Evolutionary conservation across 1,140 invertebrate species (phyloP).

Genomic region (Lepidurus couesii): DNA sequence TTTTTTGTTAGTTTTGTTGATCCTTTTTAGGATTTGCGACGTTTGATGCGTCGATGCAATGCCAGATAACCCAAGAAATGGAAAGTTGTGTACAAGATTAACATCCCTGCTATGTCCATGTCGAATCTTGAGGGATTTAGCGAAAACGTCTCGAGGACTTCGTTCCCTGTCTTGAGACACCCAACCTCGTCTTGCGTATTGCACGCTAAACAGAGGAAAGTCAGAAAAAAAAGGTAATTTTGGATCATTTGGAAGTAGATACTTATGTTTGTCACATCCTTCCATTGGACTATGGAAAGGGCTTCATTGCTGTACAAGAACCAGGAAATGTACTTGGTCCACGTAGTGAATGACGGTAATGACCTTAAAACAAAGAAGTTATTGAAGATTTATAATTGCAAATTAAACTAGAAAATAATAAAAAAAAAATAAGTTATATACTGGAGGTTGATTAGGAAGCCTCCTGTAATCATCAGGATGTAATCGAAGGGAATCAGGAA

Average conservation of each 20-base stretch:
- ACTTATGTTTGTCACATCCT: constrained; percentile 69
- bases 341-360: constrained; percentile 68
- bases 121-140: constrained; percentile 60
- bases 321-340: constrained; percentile 87
- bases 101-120: constrained; percentile 58
- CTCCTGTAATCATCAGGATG: constrained; percentile 78
- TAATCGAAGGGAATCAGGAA: constrained; percentile 83
- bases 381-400: too few relatives aligned
- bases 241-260: constrained; percentile 43
- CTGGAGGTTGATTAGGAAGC: constrained; percentile 74
- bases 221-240: constrained; percentile 36
- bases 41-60: constrained; percentile 44
- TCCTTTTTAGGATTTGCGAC: not conserved
- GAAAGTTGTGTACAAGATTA: constrained; percentile 59
- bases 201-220: constrained; percentile 58
- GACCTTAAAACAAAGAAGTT: constrained; percentile 51
- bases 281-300: constrained; percentile 72
- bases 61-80: constrained; percentile 62
- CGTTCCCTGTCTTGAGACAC: constrained; percentile 61
- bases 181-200: constrained; percentile 49
- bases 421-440: constrained; percentile 42
- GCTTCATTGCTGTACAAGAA: constrained; percentile 87
- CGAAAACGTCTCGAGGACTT: constrained; percentile 65
- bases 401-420: not conserved
- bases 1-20: not conserved